Evolutionary conservation across 2,888 invertebrate species (phyloP).

Genomic region (Brachyopa scutellaris): DNA sequence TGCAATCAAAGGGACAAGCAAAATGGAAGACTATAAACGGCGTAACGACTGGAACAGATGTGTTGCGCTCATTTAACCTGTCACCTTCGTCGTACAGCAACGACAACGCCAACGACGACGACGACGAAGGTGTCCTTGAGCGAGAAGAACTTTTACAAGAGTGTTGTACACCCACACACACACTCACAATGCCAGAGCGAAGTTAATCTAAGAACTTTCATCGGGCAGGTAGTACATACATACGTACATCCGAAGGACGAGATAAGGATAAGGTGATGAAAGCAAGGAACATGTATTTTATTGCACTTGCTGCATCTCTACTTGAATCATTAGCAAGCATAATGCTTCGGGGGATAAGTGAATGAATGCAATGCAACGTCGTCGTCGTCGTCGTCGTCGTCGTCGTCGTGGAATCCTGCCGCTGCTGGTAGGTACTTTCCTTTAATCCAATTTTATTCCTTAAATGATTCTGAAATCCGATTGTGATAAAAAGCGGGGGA

Average conservation of each 20-base stretch:
- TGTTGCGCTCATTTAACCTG: conserved; percentile 70
- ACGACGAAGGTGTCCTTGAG: conserved; percentile 44
- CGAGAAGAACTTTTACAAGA: conserved; percentile 29
- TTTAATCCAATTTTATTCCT: conserved; percentile 71
- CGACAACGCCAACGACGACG: too few species aligned
- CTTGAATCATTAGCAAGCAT: conserved; percentile 67
- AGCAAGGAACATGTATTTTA: conserved; percentile 50
- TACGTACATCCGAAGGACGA: too few species aligned
- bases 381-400: conserved; percentile 24
- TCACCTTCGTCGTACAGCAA: conserved; percentile 68
- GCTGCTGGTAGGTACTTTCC: not conserved
- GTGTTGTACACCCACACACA: not conserved
- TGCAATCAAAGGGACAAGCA: conserved; percentile 57
- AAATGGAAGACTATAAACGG: conserved; percentile 43
- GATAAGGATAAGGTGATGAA: conserved; percentile 50
- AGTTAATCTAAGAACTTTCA: conserved; percentile 70
- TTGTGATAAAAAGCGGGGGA: too few species aligned
- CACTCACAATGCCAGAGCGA: conserved; percentile 1
- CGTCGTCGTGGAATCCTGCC: conserved; percentile 12
- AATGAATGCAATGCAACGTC: conserved; percentile 44
- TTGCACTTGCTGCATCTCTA: conserved; percentile 59
- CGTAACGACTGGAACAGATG: conserved; percentile 71
- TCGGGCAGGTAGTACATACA: too few species aligned
- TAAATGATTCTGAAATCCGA: conserved; percentile 69
- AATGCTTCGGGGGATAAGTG: conserved; percentile 54